Evolutionary conservation across 1,140 invertebrate genomes (phyloP), one percentile per base, ranked within the genome.

Genomic region (Drosophila sucinea): DNA sequence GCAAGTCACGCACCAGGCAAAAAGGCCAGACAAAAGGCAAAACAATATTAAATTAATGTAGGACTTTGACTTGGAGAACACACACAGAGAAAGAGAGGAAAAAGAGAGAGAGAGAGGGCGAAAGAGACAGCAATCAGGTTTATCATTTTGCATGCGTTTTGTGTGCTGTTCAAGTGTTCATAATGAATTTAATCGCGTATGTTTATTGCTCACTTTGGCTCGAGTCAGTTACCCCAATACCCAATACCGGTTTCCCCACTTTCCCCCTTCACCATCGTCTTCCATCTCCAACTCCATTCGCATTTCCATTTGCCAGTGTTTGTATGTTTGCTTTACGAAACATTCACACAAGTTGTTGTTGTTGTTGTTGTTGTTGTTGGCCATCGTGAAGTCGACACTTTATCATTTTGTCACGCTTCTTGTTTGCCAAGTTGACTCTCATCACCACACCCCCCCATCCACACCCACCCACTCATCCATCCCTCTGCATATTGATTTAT

Each of bases 151-250:
- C 78, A 89, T 80, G 67, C 84, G 62, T 40, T 84, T 89, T 87
- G 83, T 87, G 69, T 80, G 77, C 66, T 68, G 25, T 84, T 87
- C 84, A 78, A 87, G 84, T 89, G 83, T 82, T 87, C 73, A 89
- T 87, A 87, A 87, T 87, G 80, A 87, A 87, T 80, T 87, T 87
- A 87, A 87, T 87, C 83, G 84, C 84, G 77, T 89, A 89, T 87
- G 83, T 87, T 89, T 87, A 87, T 87, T 87, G 83, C 83, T 87
- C 84, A 87, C 83, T 87, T 87, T 80, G 73, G 66, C 38, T 54
- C 29, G 60, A 65, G 64, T 11, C 35, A 23, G 60, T 29, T 51
- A 23, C n/a, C 7, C 17, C 69, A 32, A 8, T 8, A 6, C 11
- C 23, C 25, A 17, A 29, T 30, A 25, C 27, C 17, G 8, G 10